Evolutionary conservation across 2,888 invertebrate species (phyloP), one percentile per base, ranked within the genome.

Genomic region (Ditylenchus weischeri): DNA sequence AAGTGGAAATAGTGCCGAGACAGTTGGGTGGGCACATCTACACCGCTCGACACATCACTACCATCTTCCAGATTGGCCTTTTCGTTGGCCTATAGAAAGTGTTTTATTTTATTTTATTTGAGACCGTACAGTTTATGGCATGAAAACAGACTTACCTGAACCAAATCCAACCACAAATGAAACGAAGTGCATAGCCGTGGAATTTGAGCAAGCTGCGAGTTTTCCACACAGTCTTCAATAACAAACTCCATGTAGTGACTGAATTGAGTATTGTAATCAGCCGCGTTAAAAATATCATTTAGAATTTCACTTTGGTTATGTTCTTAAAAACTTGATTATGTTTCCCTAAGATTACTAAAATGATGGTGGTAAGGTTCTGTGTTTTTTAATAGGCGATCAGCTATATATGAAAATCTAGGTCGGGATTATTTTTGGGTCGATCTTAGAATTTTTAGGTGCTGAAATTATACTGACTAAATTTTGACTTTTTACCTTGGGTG

Each of bases 11-110:
- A 65, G 47, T 74, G 72, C n/a, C 49, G 48, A 13, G 71, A 71
- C 1, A 73, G 48, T 61, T 75, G 75, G 4, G 76, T 75, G n/a
- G 75, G 75, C 21, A 74, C 70, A 10, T 66, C 68, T 49, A 75
- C 57, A 35, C 43, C 54, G 29, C 57, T 43, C 5, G 43, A 43
- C 11, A 43, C 43, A 15, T 43, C 43, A 43, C 8, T 69, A 36
- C 60, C 65, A 23, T 72, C 69, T 11, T 57, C 62, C 48, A 74
- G 47, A 23, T 51, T 51, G 48, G 72, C 63, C 29, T 66, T 65
- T 54, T 74, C 74, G 43, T 54, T 58, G 38, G 61, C 69, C 66
- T 67, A 29, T 29, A 15, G 29, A 66, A 35, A 49, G 29, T 38
- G 49, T 29, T 29, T 29, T 5, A 29, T 29, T 29, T 29, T 29